phyloP scores from a whole-genome alignment of 2,888 invertebrate species.

The Dolichopus griseipennis region DNA sequence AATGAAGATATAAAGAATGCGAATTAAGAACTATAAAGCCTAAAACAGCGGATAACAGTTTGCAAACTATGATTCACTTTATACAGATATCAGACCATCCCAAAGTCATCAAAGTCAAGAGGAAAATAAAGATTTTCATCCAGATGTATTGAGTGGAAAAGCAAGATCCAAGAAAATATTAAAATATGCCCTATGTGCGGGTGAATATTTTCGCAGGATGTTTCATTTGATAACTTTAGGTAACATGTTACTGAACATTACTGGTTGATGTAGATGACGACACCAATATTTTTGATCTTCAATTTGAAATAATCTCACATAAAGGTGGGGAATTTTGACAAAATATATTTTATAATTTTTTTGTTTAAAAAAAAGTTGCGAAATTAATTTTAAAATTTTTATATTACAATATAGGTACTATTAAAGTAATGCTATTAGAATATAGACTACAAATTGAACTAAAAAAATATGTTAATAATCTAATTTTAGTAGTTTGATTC shows the following conservation, averaged over 20 bases:
- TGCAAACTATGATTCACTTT: conserved; percentile 34
- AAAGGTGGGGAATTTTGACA: conserved; percentile 43
- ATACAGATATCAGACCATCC: not conserved
- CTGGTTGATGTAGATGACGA: conserved; percentile 54
- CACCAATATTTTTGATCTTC: conserved; percentile 44
- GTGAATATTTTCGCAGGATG: conserved; percentile 50
- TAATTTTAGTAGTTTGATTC: not conserved
- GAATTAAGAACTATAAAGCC: conserved; percentile 34
- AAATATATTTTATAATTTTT: too few relatives aligned
- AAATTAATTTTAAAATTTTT: too few relatives aligned
- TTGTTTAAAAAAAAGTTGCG: too few relatives aligned
- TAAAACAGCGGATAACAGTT: conserved; percentile 41
- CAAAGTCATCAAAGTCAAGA: not conserved
- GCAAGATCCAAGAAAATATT: conserved; percentile 34
- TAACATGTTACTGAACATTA: conserved; percentile 71
- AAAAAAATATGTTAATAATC: too few relatives aligned
- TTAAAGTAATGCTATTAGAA: not conserved
- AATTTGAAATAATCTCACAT: conserved; percentile 47
- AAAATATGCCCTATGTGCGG: conserved; percentile 72
- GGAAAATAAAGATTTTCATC: not conserved
- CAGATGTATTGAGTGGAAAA: conserved; percentile 35
- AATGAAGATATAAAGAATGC: too few relatives aligned
- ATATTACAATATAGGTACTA: too few relatives aligned
- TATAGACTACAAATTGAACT: not conserved
- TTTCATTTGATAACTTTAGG: conserved; percentile 57